These are phyloP conservation scores for Calidris pygmaea DNA, from an alignment of 2,113 vertebrate genomes.

Conservation along the genomic window DNA sequence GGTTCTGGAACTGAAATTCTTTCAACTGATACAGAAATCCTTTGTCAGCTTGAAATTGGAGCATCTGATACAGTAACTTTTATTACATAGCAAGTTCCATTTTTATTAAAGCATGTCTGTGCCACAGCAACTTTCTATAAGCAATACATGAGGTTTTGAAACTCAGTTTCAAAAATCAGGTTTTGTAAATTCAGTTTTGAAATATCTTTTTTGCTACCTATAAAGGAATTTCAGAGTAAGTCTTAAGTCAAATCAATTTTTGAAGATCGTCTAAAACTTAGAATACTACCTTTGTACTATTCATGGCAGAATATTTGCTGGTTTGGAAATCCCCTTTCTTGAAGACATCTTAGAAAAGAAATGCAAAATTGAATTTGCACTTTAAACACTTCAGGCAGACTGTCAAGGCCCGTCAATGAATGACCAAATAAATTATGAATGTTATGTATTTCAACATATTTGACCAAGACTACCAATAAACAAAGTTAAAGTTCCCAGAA, in stretches of 20 bases:
- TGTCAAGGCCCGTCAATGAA: not conserved
- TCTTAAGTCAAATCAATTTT: not conserved
- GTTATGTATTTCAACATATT: constrained; percentile 6
- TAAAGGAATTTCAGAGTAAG: not conserved
- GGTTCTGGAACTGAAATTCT: not conserved
- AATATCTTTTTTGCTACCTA: not conserved
- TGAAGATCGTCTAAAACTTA: not conserved
- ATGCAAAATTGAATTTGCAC: not conserved
- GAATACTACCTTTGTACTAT: not conserved
- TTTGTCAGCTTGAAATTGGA: constrained; percentile 7
- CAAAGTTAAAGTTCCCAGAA: constrained; percentile 31
- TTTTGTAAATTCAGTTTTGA: not conserved
- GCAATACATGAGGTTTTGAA: not conserved
- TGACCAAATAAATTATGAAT: constrained; percentile 11
- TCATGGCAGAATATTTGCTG: not conserved
- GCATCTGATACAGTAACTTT: not conserved
- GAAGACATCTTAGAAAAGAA: constrained; percentile 14
- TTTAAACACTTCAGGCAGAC: constrained; percentile 10
- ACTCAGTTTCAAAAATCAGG: not conserved
- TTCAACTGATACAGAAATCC: constrained; percentile 33
- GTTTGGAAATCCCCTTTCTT: not conserved
- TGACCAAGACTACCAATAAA: constrained; percentile 35
- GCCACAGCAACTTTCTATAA: not conserved
- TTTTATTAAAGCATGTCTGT: not conserved
- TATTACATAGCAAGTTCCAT: not conserved